Evolutionary conservation across 2,113 vertebrate genomes (phyloP), one percentile per base, ranked within the genome.

Genomic region (Tenrec ecaudatus): DNA sequence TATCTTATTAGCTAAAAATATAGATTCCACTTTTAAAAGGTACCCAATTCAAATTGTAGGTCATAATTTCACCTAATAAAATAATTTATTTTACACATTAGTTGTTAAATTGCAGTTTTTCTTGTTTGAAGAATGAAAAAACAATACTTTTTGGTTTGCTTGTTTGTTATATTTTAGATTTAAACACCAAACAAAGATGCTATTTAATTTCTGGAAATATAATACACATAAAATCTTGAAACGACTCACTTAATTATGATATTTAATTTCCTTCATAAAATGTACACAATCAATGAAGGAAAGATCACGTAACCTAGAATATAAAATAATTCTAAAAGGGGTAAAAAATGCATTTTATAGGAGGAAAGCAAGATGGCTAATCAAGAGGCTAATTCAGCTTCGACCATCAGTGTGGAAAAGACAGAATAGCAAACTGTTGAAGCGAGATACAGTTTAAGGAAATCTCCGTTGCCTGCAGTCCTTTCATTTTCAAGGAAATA

Each of bases 161-260:
- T 53, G 20, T 64, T 64, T n/a, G 27, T n/a, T 25, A 16, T 71
- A 77, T 66, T 92, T 86, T 93, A 96, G 87, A 36, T 25, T 93
- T 90, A 94, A 93, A 95, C 96, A 95, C 91, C 86, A 94, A 96
- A 97, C 73, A 86, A n/a, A 91, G 81, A 95, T 62, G 60, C 29
- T 2, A 82, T 94, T 94, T 75, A 91, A 6, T 23, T 93, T 33
- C 81, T 94, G 47, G 79, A 75, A 86, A 88, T 88, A 96, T 92
- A 87, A 96, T 33, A n/a, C 36, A 27, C 64, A 95, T 78, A 71
- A 93, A 81, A 69, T 94, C 86, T 95, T 93, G 15, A 31, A 87
- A 88, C 58, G 69, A 75, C 75, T 47, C 38, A 2, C 85, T 95
- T 93, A 53, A n/a, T 20, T 60, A 38, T 94, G 94, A n/a, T 17